phyloP scores from a whole-genome alignment of 92 coral and sea anemone species.

The Phenganax marumi region DNA sequence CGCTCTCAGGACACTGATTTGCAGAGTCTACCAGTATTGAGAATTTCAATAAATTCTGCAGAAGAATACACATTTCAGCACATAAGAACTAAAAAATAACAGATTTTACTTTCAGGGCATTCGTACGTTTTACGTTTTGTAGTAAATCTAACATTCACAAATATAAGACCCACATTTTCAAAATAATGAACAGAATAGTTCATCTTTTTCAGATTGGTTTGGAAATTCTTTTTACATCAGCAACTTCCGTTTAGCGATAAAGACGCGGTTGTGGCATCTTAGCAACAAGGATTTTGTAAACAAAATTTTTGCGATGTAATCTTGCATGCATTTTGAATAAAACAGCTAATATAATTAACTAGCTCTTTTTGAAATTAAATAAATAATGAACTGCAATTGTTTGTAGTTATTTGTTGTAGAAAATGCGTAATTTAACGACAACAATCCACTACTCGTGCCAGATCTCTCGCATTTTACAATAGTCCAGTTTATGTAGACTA shows the following conservation, averaged over 20 bases:
- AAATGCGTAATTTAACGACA: neutral
- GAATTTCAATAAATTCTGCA: neutral
- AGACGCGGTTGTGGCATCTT: slow-evolving; percentile 38
- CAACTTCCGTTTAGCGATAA: slow-evolving; percentile 18
- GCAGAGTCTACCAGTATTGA: neutral
- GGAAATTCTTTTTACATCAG: slow-evolving; percentile 3
- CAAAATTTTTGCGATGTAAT: slow-evolving; percentile 16
- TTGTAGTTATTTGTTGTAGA: neutral
- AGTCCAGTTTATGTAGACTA: neutral
- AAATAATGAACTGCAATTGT: neutral
- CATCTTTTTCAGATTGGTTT: neutral
- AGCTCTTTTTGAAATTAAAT: neutral
- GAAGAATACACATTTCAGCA: neutral
- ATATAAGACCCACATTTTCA: neutral
- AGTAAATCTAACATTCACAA: neutral
- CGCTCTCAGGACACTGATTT: slow-evolving; percentile 1
- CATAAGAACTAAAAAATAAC: neutral
- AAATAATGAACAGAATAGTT: neutral
- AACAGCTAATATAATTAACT: neutral
- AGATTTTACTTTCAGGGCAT: neutral
- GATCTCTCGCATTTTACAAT: no score
- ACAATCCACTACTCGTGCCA: no score
- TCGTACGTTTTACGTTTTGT: neutral
- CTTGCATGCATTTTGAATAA: neutral
- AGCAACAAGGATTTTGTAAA: slow-evolving; percentile 30